Evolutionary conservation across 2,113 vertebrate species (phyloP).

Genomic region (Cryptomyrus ogoouensis): DNA sequence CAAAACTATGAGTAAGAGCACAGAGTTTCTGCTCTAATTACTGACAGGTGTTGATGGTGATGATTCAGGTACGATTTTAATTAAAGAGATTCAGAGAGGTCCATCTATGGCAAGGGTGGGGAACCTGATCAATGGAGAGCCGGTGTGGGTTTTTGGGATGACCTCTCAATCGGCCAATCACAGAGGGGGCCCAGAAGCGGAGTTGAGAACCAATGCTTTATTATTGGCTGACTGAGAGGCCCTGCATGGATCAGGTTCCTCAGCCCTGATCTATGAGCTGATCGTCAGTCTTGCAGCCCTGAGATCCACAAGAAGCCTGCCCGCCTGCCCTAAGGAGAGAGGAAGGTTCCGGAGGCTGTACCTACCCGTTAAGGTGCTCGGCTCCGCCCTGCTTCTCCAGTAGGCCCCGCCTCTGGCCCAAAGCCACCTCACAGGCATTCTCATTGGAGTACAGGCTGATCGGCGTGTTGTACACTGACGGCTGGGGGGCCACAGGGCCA

Average conservation of each 20-base stretch:
- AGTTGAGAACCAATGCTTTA: background rate
- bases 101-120: background rate
- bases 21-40: background rate
- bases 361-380: slow-evolving; percentile 89
- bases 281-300: background rate
- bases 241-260: background rate
- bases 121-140: background rate
- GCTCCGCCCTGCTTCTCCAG: slow-evolving; percentile 72
- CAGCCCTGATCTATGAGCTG: background rate
- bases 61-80: background rate
- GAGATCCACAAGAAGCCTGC: background rate
- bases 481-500: slow-evolving; percentile 74
- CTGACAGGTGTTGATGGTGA: background rate
- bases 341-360: slow-evolving; percentile 32
- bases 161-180: background rate
- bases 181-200: background rate
- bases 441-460: slow-evolving; percentile 69
- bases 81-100: background rate
- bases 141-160: background rate
- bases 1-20: background rate
- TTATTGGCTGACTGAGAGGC: background rate
- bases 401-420: slow-evolving; percentile 80
- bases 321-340: background rate
- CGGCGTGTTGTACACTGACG: slow-evolving; percentile 70
- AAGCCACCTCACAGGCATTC: slow-evolving; percentile 73